Conservation (phyloP, 2,888 invertebrate genomes). For the Drosophila setosimentum region DNA sequence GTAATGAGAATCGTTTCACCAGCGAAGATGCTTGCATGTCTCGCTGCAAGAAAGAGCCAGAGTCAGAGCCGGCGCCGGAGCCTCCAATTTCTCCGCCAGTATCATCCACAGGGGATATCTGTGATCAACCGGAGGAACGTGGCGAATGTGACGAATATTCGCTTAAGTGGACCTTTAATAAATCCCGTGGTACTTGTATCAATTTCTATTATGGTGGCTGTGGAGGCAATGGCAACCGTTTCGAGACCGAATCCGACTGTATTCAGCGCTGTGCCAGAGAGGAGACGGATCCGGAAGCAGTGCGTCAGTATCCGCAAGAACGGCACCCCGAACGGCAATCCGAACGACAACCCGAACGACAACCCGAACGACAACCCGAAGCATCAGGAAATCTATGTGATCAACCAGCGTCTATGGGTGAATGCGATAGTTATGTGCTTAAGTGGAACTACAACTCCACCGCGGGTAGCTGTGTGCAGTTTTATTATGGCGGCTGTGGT, state of each 20-base stretch:
- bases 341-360: background rate
- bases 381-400: constrained; percentile 86
- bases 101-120: constrained; percentile 80
- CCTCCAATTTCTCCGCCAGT: constrained; percentile 69
- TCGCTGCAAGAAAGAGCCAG: constrained; percentile 87
- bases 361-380: constrained; percentile 10
- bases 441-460: constrained; percentile 91
- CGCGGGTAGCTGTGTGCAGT: constrained; percentile 89
- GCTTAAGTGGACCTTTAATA: constrained; percentile 93
- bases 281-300: constrained; percentile 64
- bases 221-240: constrained; percentile 96
- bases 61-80: constrained; percentile 80
- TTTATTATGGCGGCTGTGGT: constrained; percentile 96
- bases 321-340: constrained; percentile 8
- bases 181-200: constrained; percentile 89
- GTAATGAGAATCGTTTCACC: constrained; percentile 94
- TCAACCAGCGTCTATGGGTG: constrained; percentile 89
- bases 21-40: constrained; percentile 89
- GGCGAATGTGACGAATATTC: constrained; percentile 92
- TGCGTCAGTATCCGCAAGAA: background rate
- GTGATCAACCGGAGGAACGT: constrained; percentile 89
- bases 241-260: constrained; percentile 89
- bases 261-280: constrained; percentile 87
- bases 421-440: constrained; percentile 90
- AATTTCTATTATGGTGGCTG: constrained; percentile 96